Evolutionary conservation across 2,888 invertebrate species (phyloP).

Genomic region (Chrysolina americana): DNA sequence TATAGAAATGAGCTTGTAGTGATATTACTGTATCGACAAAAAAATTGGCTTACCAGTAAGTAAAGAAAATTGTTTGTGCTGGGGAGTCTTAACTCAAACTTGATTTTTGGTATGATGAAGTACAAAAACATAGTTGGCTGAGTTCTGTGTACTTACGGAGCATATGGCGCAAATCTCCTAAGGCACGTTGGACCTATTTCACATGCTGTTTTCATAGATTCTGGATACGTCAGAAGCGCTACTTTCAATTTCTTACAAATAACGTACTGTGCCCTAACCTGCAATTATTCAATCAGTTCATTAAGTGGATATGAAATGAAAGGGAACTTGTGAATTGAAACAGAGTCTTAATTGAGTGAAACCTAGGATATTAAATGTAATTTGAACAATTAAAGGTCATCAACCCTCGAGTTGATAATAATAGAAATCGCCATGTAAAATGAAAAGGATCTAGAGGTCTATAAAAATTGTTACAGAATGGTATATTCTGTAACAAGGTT

Average conservation of each 20-base stretch:
- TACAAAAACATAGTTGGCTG: too few relatives aligned
- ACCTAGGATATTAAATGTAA: slow-evolving; percentile 8
- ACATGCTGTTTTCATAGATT: slow-evolving; percentile 85
- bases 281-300: slow-evolving; percentile 39
- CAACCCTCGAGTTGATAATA: background rate
- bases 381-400: slow-evolving; percentile 3
- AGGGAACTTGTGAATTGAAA: background rate
- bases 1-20: too few relatives aligned
- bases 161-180: slow-evolving; percentile 72
- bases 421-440: background rate
- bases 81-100: too few relatives aligned
- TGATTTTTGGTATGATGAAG: background rate
- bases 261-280: slow-evolving; percentile 74
- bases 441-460: background rate
- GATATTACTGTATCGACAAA: too few relatives aligned
- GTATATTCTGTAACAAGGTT: too few relatives aligned
- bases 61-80: too few relatives aligned
- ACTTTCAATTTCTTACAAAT: slow-evolving; percentile 78
- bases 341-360: background rate
- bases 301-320: background rate
- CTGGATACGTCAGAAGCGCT: slow-evolving; percentile 87
- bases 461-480: too few relatives aligned
- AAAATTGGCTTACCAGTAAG: too few relatives aligned
- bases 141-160: slow-evolving; percentile 64
- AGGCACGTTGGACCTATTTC: slow-evolving; percentile 80